These are phyloP conservation scores for Diabrotica balteata DNA, from an alignment of 2,888 invertebrate species.

Conservation along the genomic window DNA sequence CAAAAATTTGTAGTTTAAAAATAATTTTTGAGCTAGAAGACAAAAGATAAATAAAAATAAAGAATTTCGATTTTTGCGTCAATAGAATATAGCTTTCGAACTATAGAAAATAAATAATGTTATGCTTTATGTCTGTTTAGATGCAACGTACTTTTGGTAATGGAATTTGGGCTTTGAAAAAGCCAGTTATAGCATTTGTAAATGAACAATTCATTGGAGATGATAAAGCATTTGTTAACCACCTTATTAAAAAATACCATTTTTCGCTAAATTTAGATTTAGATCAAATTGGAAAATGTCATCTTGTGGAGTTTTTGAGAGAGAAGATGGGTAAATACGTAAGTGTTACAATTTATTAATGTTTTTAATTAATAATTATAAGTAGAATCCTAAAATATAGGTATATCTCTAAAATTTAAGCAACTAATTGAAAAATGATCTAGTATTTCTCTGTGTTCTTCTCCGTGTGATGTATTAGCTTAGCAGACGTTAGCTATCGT, in stretches of 20 bases:
- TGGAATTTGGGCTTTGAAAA: constrained; percentile 60
- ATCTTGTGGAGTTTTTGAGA: constrained; percentile 60
- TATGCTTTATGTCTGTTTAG: constrained; percentile 31
- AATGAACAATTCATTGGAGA: constrained; percentile 65
- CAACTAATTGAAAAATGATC: too few species aligned
- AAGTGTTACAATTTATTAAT: constrained; percentile 29
- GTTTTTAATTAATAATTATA: neutral
- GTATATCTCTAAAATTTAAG: too few species aligned
- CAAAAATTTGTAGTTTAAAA: too few species aligned
- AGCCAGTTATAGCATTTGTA: constrained; percentile 62
- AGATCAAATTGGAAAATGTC: constrained; percentile 58
- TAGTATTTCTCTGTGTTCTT: too few species aligned
- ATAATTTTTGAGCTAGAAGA: too few species aligned
- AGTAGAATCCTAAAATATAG: too few species aligned
- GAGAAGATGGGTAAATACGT: constrained; percentile 54
- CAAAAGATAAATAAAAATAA: too few species aligned
- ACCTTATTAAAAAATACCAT: constrained; percentile 61
- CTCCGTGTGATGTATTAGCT: too few species aligned
- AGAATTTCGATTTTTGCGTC: too few species aligned
- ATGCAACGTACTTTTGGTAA: constrained; percentile 59
- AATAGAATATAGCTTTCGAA: too few species aligned
- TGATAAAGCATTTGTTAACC: constrained; percentile 61
- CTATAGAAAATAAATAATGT: neutral
- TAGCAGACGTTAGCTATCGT: too few species aligned
- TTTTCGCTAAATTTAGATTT: constrained; percentile 62